Percentiles rank a stretch among this genome's conserved stretches.
phyloP scores from a whole-genome alignment of 2,888 invertebrate species.

The Stenurella melanura region DNA sequence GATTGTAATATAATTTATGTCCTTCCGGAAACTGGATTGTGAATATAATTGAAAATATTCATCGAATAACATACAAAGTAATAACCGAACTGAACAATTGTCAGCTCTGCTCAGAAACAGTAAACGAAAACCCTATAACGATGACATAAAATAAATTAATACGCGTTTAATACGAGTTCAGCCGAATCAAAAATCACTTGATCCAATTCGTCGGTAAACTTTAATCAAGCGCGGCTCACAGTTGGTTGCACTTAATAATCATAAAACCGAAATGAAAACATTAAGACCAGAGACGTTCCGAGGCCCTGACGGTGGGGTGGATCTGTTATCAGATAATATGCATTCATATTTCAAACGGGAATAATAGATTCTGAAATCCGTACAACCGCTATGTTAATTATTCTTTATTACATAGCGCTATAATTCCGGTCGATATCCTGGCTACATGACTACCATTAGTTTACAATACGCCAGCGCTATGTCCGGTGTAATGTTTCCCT shows the following conservation, averaged over 20 bases:
- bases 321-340: slow-evolving; percentile 29
- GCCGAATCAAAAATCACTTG: slow-evolving; percentile 54
- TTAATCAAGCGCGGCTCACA: slow-evolving; percentile 53
- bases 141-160: slow-evolving; percentile 29
- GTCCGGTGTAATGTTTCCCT: slow-evolving; percentile 27
- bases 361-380: slow-evolving; percentile 27
- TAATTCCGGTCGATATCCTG: slow-evolving; percentile 27
- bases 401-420: slow-evolving; percentile 24
- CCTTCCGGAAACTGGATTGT: not conserved
- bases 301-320: slow-evolving; percentile 9
- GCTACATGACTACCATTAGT: slow-evolving; percentile 26
- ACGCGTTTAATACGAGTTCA: slow-evolving; percentile 17
- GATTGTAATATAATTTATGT: not conserved
- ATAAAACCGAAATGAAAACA: slow-evolving; percentile 57
- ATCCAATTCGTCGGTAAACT: slow-evolving; percentile 50
- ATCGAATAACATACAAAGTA: slow-evolving; percentile 8
- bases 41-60: not conserved
- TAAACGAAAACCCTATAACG: slow-evolving; percentile 11
- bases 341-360: slow-evolving; percentile 27
- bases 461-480: slow-evolving; percentile 19
- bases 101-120: slow-evolving; percentile 2
- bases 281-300: slow-evolving; percentile 41
- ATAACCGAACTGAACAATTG: slow-evolving; percentile 14
- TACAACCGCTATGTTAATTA: slow-evolving; percentile 21
- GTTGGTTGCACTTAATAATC: slow-evolving; percentile 55